phyloP scores from a whole-genome alignment of 2,888 invertebrate genomes.

The Ypsolopha scabrella region DNA sequence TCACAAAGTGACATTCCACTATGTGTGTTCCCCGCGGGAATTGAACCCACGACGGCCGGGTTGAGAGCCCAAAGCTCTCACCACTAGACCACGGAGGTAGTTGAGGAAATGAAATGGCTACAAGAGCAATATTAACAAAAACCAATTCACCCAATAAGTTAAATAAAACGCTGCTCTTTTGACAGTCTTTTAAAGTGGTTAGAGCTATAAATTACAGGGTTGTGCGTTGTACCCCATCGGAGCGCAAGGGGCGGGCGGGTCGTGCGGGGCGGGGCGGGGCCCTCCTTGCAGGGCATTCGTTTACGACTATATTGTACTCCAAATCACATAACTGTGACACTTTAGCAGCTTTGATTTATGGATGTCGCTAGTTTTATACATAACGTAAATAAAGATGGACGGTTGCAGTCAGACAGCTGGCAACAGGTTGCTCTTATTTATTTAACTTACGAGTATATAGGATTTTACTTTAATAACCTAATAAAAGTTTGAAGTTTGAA shows the following conservation, averaged over 20 bases:
- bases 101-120: no score
- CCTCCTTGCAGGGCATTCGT: slow-evolving; percentile 3
- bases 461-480: no score
- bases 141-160: neutral
- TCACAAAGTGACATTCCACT: no score
- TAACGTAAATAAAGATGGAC: neutral
- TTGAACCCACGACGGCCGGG: no score
- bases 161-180: neutral
- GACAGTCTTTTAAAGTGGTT: neutral
- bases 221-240: neutral
- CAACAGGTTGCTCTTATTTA: no score
- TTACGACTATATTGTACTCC: slow-evolving; percentile 7
- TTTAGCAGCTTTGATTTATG: slow-evolving; percentile 16
- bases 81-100: no score
- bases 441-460: no score
- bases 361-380: slow-evolving; percentile 3
- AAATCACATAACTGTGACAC: slow-evolving; percentile 13
- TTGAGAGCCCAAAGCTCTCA: no score
- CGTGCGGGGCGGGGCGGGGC: neutral
- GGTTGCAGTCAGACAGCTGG: neutral
- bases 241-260: neutral
- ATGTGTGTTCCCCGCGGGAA: no score
- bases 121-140: neutral
- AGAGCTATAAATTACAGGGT: neutral
- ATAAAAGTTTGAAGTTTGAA: no score